Conservation (phyloP, 1,140 invertebrate genomes). For the Neotoxoptera formosana region DNA sequence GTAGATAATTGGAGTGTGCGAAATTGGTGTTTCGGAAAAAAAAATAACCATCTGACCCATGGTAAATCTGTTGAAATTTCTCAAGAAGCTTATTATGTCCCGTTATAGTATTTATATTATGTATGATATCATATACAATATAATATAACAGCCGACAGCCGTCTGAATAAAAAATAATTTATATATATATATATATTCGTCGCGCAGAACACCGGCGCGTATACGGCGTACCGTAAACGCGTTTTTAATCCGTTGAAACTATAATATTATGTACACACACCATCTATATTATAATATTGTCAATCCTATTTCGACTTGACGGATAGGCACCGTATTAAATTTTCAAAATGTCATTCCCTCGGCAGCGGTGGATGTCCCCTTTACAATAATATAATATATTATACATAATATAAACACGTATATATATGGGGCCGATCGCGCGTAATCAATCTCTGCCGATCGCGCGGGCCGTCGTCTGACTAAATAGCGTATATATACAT, state of each 20-base stretch:
- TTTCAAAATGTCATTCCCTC: constrained; percentile 37
- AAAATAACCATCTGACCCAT: background rate
- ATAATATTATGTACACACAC: background rate
- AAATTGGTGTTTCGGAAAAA: background rate
- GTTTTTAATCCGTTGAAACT: background rate
- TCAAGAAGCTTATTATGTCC: constrained; percentile 25
- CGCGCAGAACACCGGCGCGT: background rate
- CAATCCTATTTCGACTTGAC: constrained; percentile 5
- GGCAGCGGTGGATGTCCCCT: background rate
- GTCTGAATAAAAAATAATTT: background rate
- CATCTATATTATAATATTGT: background rate
- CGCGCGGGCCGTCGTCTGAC: background rate
- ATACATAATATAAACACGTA: background rate
- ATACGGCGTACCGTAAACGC: background rate
- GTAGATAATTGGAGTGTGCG: background rate
- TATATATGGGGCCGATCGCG: background rate
- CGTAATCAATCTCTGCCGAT: constrained; percentile 24
- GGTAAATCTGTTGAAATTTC: background rate
- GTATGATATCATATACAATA: background rate
- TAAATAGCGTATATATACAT: background rate
- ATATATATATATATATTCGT: background rate
- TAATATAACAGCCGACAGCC: background rate
- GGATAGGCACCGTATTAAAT: constrained; percentile 16
- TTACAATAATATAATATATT: background rate
- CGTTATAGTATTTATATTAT: constrained; percentile 12